Evolutionary conservation across 2,797 vertebrate species (phyloP), one percentile per base, ranked within the genome.

Genomic region (Harpagifer antarcticus): DNA sequence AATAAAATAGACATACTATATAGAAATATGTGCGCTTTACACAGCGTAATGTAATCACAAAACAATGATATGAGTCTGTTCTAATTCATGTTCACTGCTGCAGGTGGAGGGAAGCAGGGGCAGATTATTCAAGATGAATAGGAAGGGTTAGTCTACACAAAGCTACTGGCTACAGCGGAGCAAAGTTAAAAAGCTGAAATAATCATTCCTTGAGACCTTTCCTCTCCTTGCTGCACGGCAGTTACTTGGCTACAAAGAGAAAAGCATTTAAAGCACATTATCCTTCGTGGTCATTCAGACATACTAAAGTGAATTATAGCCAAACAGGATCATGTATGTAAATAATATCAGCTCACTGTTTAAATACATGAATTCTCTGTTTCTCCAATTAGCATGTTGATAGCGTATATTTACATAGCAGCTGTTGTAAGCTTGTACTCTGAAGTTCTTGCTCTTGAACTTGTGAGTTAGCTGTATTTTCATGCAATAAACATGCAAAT

Each of bases 211-310:
- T 40, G 56, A 86, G 66, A 93, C 91, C 89, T 94, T 91, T 91
- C 77, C 68, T 53, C 79, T 92, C 84, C 85, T 87, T 86, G 88
- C 55, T 89, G 90, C 74, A 92, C 75, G 71, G 86, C 61, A 0
- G 84, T 90, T 79, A 91, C 86, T 87, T 88, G 88, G 75, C 93
- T 94, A 92, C 60, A 85, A 89, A 84, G 44, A 78, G 57, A 88
- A 89, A 89, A 87, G 76, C 85, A 91, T 74, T n/a, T 64, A 76
- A 59, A 73, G 67, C 63, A 60, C 8, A 68, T 92, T 81, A 86
- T 53, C 62, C 64, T 74, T 82, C 56, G 42, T 56, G 19, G 48
- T 31, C 66, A 20, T 11, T 72, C 7, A 72, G 49, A 43, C 53
- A 60, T 67, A 73, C 9, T 44, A 73, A 54, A 55, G 31, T 12